Conservation (phyloP, 1,140 invertebrate species). For the Trichonephila clavipes region DNA sequence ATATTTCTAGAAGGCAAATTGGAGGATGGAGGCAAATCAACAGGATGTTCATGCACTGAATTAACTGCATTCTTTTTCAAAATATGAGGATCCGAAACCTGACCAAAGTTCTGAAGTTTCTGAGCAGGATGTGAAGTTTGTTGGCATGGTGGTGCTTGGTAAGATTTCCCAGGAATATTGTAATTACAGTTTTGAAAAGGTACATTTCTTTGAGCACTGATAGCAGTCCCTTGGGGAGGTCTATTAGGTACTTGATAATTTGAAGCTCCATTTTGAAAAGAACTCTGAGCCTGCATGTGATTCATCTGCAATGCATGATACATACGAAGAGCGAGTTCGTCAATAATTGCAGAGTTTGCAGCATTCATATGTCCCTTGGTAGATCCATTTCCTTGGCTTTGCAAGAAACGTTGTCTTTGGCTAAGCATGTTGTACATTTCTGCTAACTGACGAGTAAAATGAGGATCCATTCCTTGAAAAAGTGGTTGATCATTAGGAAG, state of each 20-base stretch:
- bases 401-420: slow-evolving; percentile 64
- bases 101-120: not conserved
- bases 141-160: not conserved
- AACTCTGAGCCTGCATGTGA: slow-evolving; percentile 62
- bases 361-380: slow-evolving; percentile 55
- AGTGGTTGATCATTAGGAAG: not conserved
- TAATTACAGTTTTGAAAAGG: slow-evolving; percentile 33
- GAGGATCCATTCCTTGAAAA: slow-evolving; percentile 56
- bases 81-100: not conserved
- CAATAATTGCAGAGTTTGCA: slow-evolving; percentile 54
- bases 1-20: slow-evolving; percentile 48
- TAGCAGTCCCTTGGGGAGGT: not conserved
- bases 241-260: not conserved
- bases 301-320: slow-evolving; percentile 69
- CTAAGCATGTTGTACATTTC: slow-evolving; percentile 70
- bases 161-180: not conserved
- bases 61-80: slow-evolving; percentile 6
- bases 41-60: slow-evolving; percentile 61
- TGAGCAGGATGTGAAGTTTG: slow-evolving; percentile 8
- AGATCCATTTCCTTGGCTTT: slow-evolving; percentile 39
- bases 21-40: slow-evolving; percentile 58
- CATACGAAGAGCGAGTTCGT: slow-evolving; percentile 66
- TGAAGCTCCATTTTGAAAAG: not conserved
- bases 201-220: not conserved
- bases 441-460: slow-evolving; percentile 56